These are phyloP conservation scores for Hydractinia symbiolongicarpus DNA, from an alignment of 30 jellyfish, hydroid and myxozoan species.

Conservation along the genomic window DNA sequence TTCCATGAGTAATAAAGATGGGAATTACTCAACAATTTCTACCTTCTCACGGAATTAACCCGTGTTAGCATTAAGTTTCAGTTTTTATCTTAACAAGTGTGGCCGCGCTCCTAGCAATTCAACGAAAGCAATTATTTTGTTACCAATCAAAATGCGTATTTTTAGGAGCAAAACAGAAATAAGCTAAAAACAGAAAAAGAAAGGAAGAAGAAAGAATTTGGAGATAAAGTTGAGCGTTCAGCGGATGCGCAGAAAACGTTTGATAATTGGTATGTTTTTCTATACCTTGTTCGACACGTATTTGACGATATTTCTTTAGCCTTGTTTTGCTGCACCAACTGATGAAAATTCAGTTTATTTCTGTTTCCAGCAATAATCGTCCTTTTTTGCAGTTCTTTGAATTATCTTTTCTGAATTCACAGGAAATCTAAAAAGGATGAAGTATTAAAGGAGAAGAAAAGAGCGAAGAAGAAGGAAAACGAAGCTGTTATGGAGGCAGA, in stretches of 20 bases:
- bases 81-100: too few relatives aligned
- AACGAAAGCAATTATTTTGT: too few relatives aligned
- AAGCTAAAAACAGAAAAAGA: conserved; percentile 24
- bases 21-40: too few relatives aligned
- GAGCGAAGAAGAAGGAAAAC: conserved; percentile 41
- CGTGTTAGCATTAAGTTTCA: too few relatives aligned
- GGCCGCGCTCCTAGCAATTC: too few relatives aligned
- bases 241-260: conserved; percentile 47
- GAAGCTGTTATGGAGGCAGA: conserved; percentile 33
- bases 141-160: background rate
- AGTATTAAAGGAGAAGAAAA: conserved; percentile 33
- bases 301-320: background rate
- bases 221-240: conserved; percentile 45
- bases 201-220: conserved; percentile 46
- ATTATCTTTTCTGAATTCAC: background rate
- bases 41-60: too few relatives aligned
- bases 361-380: too few relatives aligned
- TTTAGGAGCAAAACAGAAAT: conserved; percentile 40
- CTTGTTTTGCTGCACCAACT: too few relatives aligned
- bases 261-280: conserved; percentile 56
- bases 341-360: too few relatives aligned
- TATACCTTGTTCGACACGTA: background rate
- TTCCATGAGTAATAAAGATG: too few relatives aligned
- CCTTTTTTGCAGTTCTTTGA: background rate
- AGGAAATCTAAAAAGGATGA: conserved; percentile 71